Base-by-base conservation (phyloP, 2,113 vertebrate genomes). In the Hippopotamus amphibius region DNA sequence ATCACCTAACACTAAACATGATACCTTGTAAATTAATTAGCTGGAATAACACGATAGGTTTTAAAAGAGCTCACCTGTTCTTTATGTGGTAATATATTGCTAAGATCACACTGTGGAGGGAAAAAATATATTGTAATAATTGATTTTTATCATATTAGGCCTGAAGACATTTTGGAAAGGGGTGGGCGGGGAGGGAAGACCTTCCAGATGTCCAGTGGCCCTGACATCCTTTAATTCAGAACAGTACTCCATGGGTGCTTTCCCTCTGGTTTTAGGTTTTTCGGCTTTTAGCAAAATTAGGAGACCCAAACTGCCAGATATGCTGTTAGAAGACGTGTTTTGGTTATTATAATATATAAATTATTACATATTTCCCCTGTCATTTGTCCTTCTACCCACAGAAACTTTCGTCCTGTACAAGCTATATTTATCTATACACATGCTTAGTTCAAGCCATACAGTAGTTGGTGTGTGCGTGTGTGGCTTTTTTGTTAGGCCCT, bases 41-140 rank as follows among this genome's bases (percentile, higher is more conserved):
- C 57, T 85, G 26, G 24, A 96, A 96, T 85, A 97, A 93, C 7
- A 86, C 93, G 43, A 74, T 10, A 90, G 74, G 37, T 95, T 97
- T 96, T 89, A 84, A 88, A 90, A 97, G 91, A 57, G 97, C 98
- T 98, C 96, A 99, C 99, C 99, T 99, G 98, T 99, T 99, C 98
- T 99, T 99, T 98, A 99, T 99, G 97, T 99, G 99, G 97, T 99
- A 99, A 97, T 99, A 99, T 99, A 99, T 99, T 98, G 99, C 99
- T 99, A 99, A 98, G 19, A 99, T 99, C 98, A 99, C 99, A 98
- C 99, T 99, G 97, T 98, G 98, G 89, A 98, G 82, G 74, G 66
- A 84, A 96, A 91, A 93, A 80, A 97, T 84, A 17, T 68, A 65
- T 95, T 85, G 7, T 95, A 96, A 82, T 13, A 91, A 92, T 24